These are phyloP conservation scores for Lasioglossum leucozonium DNA, from an alignment of 2,888 invertebrate genomes.

Conservation along the genomic window DNA sequence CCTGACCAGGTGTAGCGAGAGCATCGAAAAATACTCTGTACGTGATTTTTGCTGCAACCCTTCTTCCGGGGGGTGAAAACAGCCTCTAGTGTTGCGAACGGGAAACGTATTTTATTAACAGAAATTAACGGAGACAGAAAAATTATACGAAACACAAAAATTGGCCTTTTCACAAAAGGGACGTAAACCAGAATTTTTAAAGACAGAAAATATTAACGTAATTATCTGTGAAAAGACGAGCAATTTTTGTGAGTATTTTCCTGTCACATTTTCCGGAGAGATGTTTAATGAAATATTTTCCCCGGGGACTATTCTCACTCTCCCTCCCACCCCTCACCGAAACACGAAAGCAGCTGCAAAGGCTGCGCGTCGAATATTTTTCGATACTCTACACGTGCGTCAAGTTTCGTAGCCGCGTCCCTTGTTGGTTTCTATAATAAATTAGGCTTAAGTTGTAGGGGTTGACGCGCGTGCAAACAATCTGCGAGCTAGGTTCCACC, in stretches of 20 bases:
- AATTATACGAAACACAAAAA: no score
- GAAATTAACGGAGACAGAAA: no score
- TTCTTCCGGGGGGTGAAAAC: no score
- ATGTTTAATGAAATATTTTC: not conserved
- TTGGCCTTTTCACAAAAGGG: no score
- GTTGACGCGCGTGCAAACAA: conserved; percentile 5
- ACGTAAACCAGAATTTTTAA: no score
- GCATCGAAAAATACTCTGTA: not conserved
- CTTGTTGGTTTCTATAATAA: conserved; percentile 7
- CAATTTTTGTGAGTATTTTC: not conserved
- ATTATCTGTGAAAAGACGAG: not conserved
- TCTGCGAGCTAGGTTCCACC: not conserved
- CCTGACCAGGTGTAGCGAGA: not conserved
- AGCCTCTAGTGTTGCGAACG: no score
- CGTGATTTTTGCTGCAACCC: not conserved
- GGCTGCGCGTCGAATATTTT: not conserved
- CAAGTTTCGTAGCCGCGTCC: not conserved
- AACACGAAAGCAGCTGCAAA: not conserved
- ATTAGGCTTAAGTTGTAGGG: not conserved
- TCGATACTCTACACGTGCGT: not conserved
- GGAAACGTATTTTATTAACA: no score
- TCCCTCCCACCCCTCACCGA: no score
- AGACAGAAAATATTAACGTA: no score
- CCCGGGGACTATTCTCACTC: not conserved
- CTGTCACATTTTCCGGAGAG: not conserved